Conservation (phyloP, 2,888 invertebrate genomes). For the Auanema sp. region DNA sequence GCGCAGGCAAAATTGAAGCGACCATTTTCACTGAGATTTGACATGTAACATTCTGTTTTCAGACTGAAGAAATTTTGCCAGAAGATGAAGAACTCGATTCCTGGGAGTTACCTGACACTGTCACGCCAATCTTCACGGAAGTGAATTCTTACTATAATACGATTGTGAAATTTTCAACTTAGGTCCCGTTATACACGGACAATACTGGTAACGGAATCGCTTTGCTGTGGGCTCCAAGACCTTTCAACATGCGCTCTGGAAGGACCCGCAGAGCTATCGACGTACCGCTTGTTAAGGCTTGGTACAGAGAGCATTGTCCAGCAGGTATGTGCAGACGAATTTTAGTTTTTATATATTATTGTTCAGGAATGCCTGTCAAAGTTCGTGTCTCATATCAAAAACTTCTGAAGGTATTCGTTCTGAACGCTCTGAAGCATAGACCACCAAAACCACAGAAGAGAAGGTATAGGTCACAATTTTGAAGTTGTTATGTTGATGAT, state of each 20-base stretch:
- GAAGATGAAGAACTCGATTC: slow-evolving; percentile 89
- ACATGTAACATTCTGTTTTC: slow-evolving; percentile 19
- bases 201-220: slow-evolving; percentile 86
- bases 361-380: slow-evolving; percentile 79
- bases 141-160: slow-evolving; percentile 80
- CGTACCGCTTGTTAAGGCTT: slow-evolving; percentile 92
- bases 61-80: slow-evolving; percentile 76
- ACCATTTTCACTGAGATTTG: slow-evolving; percentile 3
- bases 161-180: slow-evolving; percentile 76
- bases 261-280: slow-evolving; percentile 86
- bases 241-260: slow-evolving; percentile 93
- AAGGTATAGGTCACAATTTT: slow-evolving; percentile 68
- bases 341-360: background rate
- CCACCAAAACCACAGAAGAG: slow-evolving; percentile 98
- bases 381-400: slow-evolving; percentile 99
- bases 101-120: slow-evolving; percentile 84
- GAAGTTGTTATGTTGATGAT: background rate
- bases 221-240: slow-evolving; percentile 81
- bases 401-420: slow-evolving; percentile 92
- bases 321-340: slow-evolving; percentile 44
- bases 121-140: slow-evolving; percentile 80
- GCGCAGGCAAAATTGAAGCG: slow-evolving; percentile 9
- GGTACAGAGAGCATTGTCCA: slow-evolving; percentile 73
- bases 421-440: slow-evolving; percentile 94
- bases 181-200: slow-evolving; percentile 93